Conservation (phyloP, 2,113 vertebrate species). For the Ceratotherium simum region DNA sequence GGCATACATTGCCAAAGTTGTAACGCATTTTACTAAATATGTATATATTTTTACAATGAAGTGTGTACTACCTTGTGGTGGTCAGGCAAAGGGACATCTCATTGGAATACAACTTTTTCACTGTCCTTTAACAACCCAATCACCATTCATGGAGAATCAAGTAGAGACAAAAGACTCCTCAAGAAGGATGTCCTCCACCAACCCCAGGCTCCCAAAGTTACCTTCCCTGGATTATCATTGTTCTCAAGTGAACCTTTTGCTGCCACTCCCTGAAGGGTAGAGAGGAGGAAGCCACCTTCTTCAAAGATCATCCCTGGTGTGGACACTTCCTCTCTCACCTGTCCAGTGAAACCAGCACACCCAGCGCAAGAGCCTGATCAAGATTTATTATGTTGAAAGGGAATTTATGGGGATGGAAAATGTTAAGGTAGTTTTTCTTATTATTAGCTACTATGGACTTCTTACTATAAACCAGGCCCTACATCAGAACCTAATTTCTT, state of each 20-base stretch:
- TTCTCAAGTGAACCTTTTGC: neutral
- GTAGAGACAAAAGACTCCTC: neutral
- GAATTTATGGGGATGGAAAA: neutral
- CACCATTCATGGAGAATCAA: neutral
- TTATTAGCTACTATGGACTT: neutral
- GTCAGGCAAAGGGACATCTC: neutral
- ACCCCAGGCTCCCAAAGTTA: neutral
- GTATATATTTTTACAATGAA: neutral
- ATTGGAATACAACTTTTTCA: neutral
- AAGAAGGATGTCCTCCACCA: neutral
- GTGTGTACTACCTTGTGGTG: neutral
- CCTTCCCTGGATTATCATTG: neutral
- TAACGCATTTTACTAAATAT: conserved; percentile 26
- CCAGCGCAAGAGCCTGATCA: neutral
- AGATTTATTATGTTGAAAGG: neutral
- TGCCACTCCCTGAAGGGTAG: neutral
- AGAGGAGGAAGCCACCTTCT: neutral
- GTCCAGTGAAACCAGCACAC: neutral
- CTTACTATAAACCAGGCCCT: neutral
- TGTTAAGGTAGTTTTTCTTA: neutral
- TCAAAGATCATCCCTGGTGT: neutral
- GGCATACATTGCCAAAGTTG: neutral
- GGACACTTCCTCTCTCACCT: neutral
- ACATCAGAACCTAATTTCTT: neutral
- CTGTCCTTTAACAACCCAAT: neutral